Base-by-base conservation (phyloP, 2,113 vertebrate genomes). In the Ellobius talpinus region DNA sequence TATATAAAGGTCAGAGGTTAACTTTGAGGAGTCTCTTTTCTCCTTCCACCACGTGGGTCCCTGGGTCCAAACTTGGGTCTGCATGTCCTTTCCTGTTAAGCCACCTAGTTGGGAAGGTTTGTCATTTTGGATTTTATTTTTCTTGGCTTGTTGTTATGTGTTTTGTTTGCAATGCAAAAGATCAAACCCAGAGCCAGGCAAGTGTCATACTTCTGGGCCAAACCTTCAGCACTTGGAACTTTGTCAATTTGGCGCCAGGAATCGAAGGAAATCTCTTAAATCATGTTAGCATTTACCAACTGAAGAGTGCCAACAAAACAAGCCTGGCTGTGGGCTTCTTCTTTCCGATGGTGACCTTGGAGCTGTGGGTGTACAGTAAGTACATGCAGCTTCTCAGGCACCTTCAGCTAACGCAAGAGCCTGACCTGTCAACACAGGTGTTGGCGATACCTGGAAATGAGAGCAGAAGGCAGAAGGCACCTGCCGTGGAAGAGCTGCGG, bases 351-450 rank as follows among this genome's bases (percentile, higher is more conserved):
- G 16, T 1, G 23, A 42, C n/a, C 31, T 61, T n/a, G 42, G 5
- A 2, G 52, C 14, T 66, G 3, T 0, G 1, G 58, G 4, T 2
- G 14, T 17, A 9, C 33, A 29, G 19, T 2, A 70, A 74, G 21
- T 26, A 5, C 19, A 13, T 39, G 42, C 8, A 36, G 36, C 58
- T 82, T 81, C 81, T 74, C 58, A 94, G 61, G 47, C 12, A 29
- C 89, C 90, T 58, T 84, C 26, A 21, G 13, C 52, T 7, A 73
- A 21, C 52, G 90, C 39, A 66, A n/a, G 42, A 23, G 1, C 39
- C 29, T 79, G 87, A 33, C 65, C 88, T 89, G 0, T 26, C 12
- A 79, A 52, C 29, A 82, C 7, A 70, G 36, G 45, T 45, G 21
- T 24, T 50, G 9, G 39, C 1, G 23, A 74, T 86, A 92, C 55